Percentiles rank a stretch among this genome's conserved stretches.
These are phyloP conservation scores for Micrasema minimum DNA, from an alignment of 1,140 invertebrate species.

Conservation along the genomic window DNA sequence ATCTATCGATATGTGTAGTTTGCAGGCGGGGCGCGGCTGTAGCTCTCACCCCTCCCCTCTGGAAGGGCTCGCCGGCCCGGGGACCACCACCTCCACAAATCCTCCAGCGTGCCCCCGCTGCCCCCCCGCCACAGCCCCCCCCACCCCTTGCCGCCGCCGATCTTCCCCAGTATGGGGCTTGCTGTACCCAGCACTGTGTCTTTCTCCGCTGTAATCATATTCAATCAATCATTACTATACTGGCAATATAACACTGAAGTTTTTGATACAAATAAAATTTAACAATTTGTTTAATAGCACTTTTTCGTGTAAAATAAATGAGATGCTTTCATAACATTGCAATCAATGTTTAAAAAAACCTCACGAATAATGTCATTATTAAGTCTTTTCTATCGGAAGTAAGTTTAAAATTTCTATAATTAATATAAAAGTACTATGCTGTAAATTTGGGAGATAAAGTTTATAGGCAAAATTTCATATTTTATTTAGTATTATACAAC, in stretches of 20 bases:
- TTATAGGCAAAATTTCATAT: no score
- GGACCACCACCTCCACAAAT: conserved; percentile 71
- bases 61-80: conserved; percentile 72
- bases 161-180: conserved; percentile 47
- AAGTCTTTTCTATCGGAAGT: no score
- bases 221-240: no score
- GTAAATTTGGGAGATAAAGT: no score
- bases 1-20: conserved; percentile 38
- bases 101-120: conserved; percentile 72
- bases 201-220: conserved; percentile 49
- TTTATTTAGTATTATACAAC: no score
- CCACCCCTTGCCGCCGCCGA: conserved; percentile 56
- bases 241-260: not conserved
- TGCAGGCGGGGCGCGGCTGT: conserved; percentile 79
- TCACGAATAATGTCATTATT: no score
- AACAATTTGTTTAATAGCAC: no score
- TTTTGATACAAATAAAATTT: not conserved
- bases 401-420: no score
- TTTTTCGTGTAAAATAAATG: no score
- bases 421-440: no score
- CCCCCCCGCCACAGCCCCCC: conserved; percentile 54
- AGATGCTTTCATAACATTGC: no score
- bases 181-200: conserved; percentile 50
- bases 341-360: no score
- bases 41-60: conserved; percentile 77